phyloP scores from a whole-genome alignment of 2,797 vertebrate species.

The Tenualosa ilisha region DNA sequence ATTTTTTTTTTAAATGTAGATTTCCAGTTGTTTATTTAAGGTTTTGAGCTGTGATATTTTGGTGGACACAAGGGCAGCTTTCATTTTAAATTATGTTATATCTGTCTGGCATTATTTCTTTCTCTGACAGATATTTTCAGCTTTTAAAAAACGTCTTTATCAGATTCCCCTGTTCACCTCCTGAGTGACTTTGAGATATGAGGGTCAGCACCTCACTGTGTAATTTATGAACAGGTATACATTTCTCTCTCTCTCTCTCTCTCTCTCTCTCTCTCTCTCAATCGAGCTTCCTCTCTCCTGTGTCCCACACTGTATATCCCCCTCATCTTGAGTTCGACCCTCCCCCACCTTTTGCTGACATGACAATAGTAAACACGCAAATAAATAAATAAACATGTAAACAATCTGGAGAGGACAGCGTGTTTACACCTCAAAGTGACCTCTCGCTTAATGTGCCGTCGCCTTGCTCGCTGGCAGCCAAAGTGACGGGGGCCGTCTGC shows the following conservation, averaged over 20 bases:
- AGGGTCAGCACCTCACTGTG: conserved; percentile 9
- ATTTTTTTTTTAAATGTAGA: no score
- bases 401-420: conserved; percentile 49
- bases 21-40: no score
- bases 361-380: conserved; percentile 60
- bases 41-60: not conserved
- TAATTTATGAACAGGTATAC: conserved; percentile 10
- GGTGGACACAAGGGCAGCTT: not conserved
- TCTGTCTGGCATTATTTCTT: not conserved
- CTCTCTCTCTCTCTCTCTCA: not conserved
- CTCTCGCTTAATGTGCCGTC: conserved; percentile 69
- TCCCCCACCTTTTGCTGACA: conserved; percentile 60
- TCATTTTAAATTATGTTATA: not conserved
- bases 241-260: not conserved
- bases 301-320: not conserved
- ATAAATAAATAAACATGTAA: conserved; percentile 79
- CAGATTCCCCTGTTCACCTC: not conserved
- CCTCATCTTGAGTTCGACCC: conserved; percentile 18
- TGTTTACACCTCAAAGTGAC: conserved; percentile 77
- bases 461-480: not conserved
- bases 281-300: not conserved
- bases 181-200: conserved; percentile 20
- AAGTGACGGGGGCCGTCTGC: not conserved
- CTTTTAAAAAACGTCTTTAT: not conserved
- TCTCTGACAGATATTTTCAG: not conserved